Evolutionary conservation across 2,888 invertebrate species (phyloP).

Genomic region (Gymnosoma rotundatum): DNA sequence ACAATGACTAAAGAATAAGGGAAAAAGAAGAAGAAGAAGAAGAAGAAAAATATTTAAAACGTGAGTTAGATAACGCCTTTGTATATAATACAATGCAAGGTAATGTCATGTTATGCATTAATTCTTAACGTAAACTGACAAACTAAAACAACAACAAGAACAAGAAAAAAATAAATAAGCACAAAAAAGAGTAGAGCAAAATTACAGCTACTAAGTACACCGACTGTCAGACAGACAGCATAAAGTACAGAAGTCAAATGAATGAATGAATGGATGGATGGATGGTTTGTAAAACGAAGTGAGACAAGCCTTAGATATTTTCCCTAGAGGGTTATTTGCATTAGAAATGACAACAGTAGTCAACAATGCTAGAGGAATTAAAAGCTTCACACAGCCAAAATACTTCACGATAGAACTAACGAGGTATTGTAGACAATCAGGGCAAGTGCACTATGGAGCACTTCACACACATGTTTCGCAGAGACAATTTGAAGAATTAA

Average conservation of each 20-base stretch:
- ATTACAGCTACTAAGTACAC: constrained; percentile 49
- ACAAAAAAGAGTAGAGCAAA: constrained; percentile 29
- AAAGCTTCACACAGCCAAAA: constrained; percentile 44
- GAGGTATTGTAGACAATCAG: constrained; percentile 28
- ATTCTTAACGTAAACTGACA: constrained; percentile 63
- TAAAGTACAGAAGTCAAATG: constrained; percentile 28
- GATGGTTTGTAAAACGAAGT: background rate
- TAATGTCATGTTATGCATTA: constrained; percentile 71
- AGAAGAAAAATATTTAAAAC: constrained; percentile 59
- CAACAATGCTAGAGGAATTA: constrained; percentile 62
- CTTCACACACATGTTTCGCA: too few relatives aligned
- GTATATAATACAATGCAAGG: constrained; percentile 68
- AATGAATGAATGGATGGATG: constrained; percentile 32
- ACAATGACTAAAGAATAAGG: constrained; percentile 16
- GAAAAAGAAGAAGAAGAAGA: constrained; percentile 9
- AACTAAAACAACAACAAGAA: constrained; percentile 34
- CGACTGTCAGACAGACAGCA: constrained; percentile 5
- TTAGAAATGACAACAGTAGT: constrained; percentile 69
- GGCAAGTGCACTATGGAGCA: constrained; percentile 43
- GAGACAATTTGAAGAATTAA: too few relatives aligned
- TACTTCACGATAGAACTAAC: constrained; percentile 1
- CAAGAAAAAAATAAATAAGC: constrained; percentile 6
- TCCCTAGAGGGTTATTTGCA: constrained; percentile 64
- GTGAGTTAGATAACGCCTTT: constrained; percentile 71
- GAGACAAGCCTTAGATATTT: constrained; percentile 43